phyloP scores from a whole-genome alignment of 2,888 invertebrate genomes.

The Oscheius myriophilus region DNA sequence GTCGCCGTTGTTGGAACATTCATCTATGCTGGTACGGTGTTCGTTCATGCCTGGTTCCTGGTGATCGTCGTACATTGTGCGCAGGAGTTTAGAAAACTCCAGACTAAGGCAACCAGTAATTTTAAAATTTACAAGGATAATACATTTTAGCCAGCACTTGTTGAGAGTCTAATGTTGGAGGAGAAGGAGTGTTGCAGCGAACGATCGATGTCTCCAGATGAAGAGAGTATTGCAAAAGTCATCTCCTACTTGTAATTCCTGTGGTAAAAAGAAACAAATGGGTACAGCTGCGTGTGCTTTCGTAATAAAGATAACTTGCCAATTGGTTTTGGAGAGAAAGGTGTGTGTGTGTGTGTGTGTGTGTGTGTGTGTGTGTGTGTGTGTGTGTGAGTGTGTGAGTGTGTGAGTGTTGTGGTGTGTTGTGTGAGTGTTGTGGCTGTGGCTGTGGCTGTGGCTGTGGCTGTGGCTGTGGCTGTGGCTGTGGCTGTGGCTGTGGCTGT shows the following conservation, averaged over 20 bases:
- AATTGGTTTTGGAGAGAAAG: background rate
- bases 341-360: too few species aligned
- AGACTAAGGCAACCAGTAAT: background rate
- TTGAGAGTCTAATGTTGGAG: constrained; percentile 16
- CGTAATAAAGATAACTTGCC: constrained; percentile 17
- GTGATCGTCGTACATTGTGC: constrained; percentile 51
- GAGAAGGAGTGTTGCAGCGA: background rate
- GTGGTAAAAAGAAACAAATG: constrained; percentile 5
- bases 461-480: too few species aligned
- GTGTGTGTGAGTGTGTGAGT: too few species aligned
- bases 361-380: too few species aligned
- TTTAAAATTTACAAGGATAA: background rate
- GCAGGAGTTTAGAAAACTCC: constrained; percentile 42
- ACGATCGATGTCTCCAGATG: background rate
- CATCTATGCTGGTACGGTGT: constrained; percentile 42
- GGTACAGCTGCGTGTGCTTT: constrained; percentile 25
- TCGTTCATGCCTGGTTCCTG: constrained; percentile 54
- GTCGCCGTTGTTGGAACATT: constrained; percentile 38
- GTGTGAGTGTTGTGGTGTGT: too few species aligned
- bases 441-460: too few species aligned
- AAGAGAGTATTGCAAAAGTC: constrained; percentile 9
- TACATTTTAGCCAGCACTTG: background rate
- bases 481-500: too few species aligned
- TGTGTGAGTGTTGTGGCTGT: too few species aligned
- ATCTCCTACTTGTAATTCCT: constrained; percentile 7